Evolutionary conservation across 2,888 invertebrate genomes (phyloP).

Genomic region (Calliopum simillimum): DNA sequence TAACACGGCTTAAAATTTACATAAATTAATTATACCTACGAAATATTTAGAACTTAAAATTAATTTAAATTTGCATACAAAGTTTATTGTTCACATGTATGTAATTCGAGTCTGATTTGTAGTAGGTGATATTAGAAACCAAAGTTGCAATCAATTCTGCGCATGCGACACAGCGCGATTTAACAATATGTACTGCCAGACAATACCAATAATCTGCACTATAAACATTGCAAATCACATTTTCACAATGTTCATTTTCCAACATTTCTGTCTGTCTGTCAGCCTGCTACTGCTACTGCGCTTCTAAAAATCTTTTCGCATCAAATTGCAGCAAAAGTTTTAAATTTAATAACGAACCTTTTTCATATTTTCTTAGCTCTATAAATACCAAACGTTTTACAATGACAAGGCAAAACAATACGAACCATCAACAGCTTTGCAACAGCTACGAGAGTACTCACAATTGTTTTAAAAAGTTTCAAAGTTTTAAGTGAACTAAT

Average conservation of each 20-base stretch:
- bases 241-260: conserved; percentile 10
- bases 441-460: neutral
- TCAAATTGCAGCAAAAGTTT: conserved; percentile 16
- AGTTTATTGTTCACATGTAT: too few species aligned
- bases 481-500: too few species aligned
- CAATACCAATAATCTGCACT: conserved; percentile 1
- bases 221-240: conserved; percentile 1
- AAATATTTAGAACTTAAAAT: too few species aligned
- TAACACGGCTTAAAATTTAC: too few species aligned
- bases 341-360: neutral
- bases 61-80: too few species aligned
- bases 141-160: neutral
- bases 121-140: neutral
- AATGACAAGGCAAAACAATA: conserved; percentile 15
- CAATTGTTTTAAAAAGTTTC: neutral
- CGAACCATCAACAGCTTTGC: conserved; percentile 12
- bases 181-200: neutral
- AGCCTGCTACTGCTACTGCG: neutral
- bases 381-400: conserved; percentile 26
- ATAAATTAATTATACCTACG: too few species aligned
- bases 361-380: neutral
- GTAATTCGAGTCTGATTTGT: too few species aligned
- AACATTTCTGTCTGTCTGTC: too few species aligned
- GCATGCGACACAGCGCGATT: conserved; percentile 15
- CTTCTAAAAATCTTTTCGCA: conserved; percentile 12